A percentile compares a stretch with the other conserved stretches of the same genome.
These are phyloP conservation scores for Heterotilapia buettikoferi DNA, from an alignment of 2,113 vertebrate species.

Conservation along the genomic window DNA sequence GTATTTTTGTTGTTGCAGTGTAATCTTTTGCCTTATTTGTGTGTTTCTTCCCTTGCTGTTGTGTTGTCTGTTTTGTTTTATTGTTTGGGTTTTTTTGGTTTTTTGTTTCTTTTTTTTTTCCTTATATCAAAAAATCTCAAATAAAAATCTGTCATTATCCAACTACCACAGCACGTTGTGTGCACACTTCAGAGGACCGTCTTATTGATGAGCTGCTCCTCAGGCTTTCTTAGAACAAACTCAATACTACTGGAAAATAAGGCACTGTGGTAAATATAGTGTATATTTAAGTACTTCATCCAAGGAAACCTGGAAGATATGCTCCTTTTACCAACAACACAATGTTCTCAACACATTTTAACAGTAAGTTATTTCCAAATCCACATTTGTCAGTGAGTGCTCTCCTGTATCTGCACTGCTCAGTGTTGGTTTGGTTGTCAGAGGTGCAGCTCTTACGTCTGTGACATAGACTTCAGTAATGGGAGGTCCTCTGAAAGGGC, in stretches of 20 bases:
- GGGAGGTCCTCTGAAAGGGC: constrained; percentile 87
- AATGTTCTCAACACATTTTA: not conserved
- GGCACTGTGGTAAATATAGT: not conserved
- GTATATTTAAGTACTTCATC: not conserved
- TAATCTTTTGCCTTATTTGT: too few species aligned
- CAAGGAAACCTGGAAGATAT: not conserved
- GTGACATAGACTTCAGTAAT: constrained; percentile 93
- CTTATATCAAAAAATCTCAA: too few species aligned
- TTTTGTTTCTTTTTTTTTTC: too few species aligned
- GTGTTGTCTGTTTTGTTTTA: too few species aligned
- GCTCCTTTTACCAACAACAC: not conserved
- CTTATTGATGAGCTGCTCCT: not conserved
- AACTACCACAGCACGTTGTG: not conserved
- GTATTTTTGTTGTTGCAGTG: too few species aligned
- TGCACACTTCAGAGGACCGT: not conserved
- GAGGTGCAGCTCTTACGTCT: constrained; percentile 76
- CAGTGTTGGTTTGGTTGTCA: not conserved
- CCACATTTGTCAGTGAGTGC: not conserved
- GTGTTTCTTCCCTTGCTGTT: too few species aligned
- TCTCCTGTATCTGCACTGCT: not conserved
- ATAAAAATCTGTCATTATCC: not conserved
- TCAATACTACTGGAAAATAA: not conserved
- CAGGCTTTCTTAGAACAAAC: not conserved
- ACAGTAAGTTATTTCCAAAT: not conserved
- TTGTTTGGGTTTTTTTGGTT: too few species aligned